Evolutionary conservation across 2,888 invertebrate species (phyloP), one percentile per base, ranked within the genome.

Genomic region (Erebia ligea): DNA sequence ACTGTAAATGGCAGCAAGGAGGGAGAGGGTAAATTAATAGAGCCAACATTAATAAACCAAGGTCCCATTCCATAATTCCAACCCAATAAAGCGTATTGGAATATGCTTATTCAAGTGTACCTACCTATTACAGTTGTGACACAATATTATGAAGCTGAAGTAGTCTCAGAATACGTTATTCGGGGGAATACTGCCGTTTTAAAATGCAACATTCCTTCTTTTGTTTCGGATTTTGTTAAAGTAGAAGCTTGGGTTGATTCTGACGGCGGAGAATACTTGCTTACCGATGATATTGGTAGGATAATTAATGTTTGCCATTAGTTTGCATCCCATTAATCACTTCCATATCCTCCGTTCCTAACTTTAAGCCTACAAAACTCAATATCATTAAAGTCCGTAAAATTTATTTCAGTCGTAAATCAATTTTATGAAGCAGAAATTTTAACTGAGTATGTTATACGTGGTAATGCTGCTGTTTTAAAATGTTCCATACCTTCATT

Each of bases 401-500:
- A 48, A 57, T 34, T 62, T 70, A 3, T 87, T 88, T 79, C 88
- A 90, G 90, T 89, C 87, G 97, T 98, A 69, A 97, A 97, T 92
- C 98, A 98, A 88, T 97, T 96, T 88, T 98, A 97, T 90, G 97
- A 97, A 90, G 97, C 97, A 62, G 98, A 98, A 90, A 97, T 97
- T 78, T 95, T 97, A 77, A 97, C 96, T 75, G 98, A 98, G 87
- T 98, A 98, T 90, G 98, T 98, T 19, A 98, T 98, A 81, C 95
- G 96, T 78, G 98, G 98, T 72, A 98, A 98, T 85, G 96, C 97
- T 62, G 98, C 97, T 13, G 96, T 98, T 73, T 90, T 98, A 67
- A 97, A 97, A 90, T 98, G 98, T 94, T 97, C 97, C 80, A 97
- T 98, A 82, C 98, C 98, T 15, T 97, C 97, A 76, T 98, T 98